These are phyloP conservation scores for Montipora foliosa DNA, from an alignment of 64 coral and sea anemone genomes.

Conservation along the genomic window DNA sequence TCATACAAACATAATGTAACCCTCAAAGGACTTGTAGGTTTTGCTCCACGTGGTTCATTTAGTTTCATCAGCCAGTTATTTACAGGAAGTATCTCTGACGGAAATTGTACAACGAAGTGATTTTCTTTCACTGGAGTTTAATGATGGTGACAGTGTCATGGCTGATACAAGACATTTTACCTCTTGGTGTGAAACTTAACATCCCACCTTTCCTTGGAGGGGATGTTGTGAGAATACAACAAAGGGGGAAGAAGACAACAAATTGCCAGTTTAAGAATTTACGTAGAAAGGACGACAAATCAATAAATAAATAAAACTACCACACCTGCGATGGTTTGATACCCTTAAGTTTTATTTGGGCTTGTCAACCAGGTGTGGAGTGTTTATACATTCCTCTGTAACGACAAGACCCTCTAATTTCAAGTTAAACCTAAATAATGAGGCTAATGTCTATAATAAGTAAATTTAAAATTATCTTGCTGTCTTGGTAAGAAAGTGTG, in stretches of 20 bases:
- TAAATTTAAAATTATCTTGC: neutral
- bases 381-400: constrained; percentile 33
- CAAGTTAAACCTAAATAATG: neutral
- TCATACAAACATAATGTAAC: neutral
- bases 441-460: neutral
- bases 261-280: neutral
- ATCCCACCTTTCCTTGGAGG: no score
- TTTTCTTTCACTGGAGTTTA: no score
- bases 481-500: neutral
- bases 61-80: no score
- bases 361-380: neutral
- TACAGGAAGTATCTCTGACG: no score
- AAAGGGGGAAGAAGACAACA: neutral
- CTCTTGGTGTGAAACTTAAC: no score
- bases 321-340: neutral
- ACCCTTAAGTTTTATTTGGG: neutral
- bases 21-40: neutral
- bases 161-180: no score
- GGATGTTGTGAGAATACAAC: no score
- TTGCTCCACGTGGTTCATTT: no score
- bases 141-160: no score
- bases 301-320: neutral
- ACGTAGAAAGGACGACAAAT: neutral
- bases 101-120: no score
- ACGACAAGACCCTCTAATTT: constrained; percentile 28